Percentiles rank a stretch among this genome's conserved stretches.
phyloP scores from a whole-genome alignment of 2,113 vertebrate species.

The Tragulus kanchil region DNA sequence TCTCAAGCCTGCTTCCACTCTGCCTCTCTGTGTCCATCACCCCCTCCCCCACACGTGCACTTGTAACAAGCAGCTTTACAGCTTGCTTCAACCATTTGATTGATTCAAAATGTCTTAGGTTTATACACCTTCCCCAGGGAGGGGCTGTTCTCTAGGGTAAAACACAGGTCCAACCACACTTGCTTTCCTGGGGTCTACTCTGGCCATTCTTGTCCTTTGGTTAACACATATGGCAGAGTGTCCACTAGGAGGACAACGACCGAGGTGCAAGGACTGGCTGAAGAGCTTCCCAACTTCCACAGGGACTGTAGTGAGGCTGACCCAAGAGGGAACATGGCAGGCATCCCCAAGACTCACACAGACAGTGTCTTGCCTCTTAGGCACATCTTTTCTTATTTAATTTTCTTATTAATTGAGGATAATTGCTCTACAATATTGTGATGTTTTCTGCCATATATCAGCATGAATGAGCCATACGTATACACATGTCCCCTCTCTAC shows the following conservation, averaged over 20 bases:
- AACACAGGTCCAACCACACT: neutral
- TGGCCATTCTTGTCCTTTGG: neutral
- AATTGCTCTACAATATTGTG: neutral
- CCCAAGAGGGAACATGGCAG: neutral
- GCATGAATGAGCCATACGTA: neutral
- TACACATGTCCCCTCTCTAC: neutral
- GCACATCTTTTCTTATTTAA: neutral
- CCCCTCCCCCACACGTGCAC: no score
- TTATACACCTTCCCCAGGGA: neutral
- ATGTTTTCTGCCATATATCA: neutral
- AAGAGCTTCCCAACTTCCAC: neutral
- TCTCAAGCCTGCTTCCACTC: neutral
- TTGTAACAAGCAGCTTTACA: neutral
- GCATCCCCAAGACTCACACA: fast-evolving
- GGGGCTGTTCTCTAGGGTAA: neutral
- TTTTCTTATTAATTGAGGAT: neutral
- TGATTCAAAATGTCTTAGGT: neutral
- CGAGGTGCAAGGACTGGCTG: fast-evolving
- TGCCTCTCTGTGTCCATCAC: neutral
- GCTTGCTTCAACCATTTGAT: neutral
- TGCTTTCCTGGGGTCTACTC: neutral
- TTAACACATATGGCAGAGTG: neutral
- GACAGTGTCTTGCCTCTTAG: neutral
- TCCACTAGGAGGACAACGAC: neutral
- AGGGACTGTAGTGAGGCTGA: no score